phyloP scores from a whole-genome alignment of 2,888 invertebrate genomes.

The Formica aserva region DNA sequence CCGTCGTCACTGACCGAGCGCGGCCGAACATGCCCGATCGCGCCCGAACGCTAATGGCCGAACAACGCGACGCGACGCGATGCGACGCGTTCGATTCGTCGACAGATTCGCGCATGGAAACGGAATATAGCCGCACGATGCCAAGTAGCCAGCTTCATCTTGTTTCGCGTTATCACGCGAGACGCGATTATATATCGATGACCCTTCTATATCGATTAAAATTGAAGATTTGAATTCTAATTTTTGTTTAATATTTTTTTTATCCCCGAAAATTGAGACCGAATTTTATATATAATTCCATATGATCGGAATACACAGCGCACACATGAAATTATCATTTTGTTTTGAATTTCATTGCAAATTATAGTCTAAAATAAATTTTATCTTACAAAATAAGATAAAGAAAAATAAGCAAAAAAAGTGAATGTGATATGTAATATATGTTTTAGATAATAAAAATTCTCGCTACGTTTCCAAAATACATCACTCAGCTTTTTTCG shows the following conservation, averaged over 20 bases:
- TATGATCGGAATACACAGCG: too few relatives aligned
- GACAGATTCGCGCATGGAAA: not conserved
- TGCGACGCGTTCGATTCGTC: slow-evolving; percentile 16
- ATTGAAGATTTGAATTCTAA: not conserved
- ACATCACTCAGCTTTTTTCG: too few relatives aligned
- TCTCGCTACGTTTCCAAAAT: too few relatives aligned
- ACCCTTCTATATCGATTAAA: not conserved
- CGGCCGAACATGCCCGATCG: slow-evolving; percentile 67
- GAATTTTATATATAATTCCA: not conserved
- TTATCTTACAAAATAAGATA: too few relatives aligned
- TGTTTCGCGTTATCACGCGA: not conserved
- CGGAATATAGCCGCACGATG: not conserved
- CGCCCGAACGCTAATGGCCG: slow-evolving; percentile 54
- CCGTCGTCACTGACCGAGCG: slow-evolving; percentile 77
- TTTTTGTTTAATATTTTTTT: not conserved
- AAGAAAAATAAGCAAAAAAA: too few relatives aligned
- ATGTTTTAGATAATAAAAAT: too few relatives aligned
- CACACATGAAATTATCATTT: too few relatives aligned
- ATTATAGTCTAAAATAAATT: too few relatives aligned
- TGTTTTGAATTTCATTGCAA: too few relatives aligned
- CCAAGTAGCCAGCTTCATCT: not conserved
- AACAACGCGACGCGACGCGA: slow-evolving; percentile 2
- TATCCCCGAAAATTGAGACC: not conserved
- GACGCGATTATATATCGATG: not conserved
- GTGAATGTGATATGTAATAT: too few relatives aligned